Evolutionary conservation across 30 jellyfish, hydroid and myxozoan genomes (phyloP).

Genomic region (Hydractinia echinata): DNA sequence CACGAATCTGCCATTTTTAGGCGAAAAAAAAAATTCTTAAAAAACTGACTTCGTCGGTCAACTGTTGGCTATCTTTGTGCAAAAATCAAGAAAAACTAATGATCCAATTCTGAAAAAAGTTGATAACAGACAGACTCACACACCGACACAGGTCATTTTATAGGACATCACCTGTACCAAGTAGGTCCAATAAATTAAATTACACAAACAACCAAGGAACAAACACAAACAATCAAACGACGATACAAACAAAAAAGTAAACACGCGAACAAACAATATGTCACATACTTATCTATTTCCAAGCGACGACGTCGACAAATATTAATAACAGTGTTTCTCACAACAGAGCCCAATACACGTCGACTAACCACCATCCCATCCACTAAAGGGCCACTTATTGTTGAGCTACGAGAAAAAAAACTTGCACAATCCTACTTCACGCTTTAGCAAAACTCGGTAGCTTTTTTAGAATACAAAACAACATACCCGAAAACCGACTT

Average conservation of each 20-base stretch:
- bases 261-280: not conserved
- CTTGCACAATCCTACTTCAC: not conserved
- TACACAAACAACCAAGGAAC: not conserved
- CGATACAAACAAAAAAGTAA: not conserved
- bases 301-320: constrained; percentile 74
- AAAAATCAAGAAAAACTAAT: no score
- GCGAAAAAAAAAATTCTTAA: no score
- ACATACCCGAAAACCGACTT: constrained; percentile 80
- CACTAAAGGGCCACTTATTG: constrained; percentile 85
- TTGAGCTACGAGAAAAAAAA: constrained; percentile 42
- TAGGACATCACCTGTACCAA: no score
- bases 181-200: not conserved
- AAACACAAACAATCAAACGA: no score
- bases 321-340: constrained; percentile 72
- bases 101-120: not conserved
- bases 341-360: constrained; percentile 76
- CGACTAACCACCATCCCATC: constrained; percentile 91
- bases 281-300: constrained; percentile 75
- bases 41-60: not conserved
- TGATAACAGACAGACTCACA: no score
- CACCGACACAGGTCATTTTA: no score
- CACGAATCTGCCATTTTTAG: no score
- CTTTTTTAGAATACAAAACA: not conserved
- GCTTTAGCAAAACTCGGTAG: not conserved
- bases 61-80: not conserved